Base-by-base conservation (phyloP, 2,797 vertebrate species). In the Amniataba percoides region DNA sequence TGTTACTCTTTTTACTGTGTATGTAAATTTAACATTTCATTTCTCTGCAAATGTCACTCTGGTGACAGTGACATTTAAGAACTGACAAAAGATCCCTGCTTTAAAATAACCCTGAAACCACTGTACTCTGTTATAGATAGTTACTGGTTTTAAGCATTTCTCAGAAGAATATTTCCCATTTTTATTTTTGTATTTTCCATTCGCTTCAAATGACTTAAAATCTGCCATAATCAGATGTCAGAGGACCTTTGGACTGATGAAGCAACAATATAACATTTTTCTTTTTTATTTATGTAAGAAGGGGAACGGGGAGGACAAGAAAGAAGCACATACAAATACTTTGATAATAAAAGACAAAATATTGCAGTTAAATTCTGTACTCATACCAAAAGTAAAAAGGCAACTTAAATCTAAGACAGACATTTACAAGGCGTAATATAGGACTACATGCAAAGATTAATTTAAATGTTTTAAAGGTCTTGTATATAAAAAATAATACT, bases 371-470 rank as follows among this genome's bases (percentile, higher is more conserved):
- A 90, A 88, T 88, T 92, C 72, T 84, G 82, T 85, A 86, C 86
- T 91, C 71, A 85, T 91, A 92, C 86, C 82, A 88, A 87, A 89
- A 79, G 82, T 90, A 91, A 88, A 93, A 93, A 92, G 77, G 77
- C 87, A 88, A 89, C 86, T 89, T 88, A 80, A 80, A 87, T 89
- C 91, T 93, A 95, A 83, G 80, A 92, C 87, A 88, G 86, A 92
- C 88, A 93, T 90, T 77, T 89, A 91, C 80, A 89, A 73, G 84
- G 81, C 89, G 88, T 88, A 81, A 88, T 92, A 94, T 76, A 92
- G 85, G 92, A 89, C 92, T 93, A 95, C 95, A 96, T 96, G 95
- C 94, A 96, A 92, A 87, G 89, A 93, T 94, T 92, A 92, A 90
- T 93, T 91, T 88, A 87, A 94, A 93, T 81, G 82, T 87, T 87